These are phyloP conservation scores for Pogonocherus hispidulus DNA, from an alignment of 2,888 invertebrate genomes.

Conservation along the genomic window DNA sequence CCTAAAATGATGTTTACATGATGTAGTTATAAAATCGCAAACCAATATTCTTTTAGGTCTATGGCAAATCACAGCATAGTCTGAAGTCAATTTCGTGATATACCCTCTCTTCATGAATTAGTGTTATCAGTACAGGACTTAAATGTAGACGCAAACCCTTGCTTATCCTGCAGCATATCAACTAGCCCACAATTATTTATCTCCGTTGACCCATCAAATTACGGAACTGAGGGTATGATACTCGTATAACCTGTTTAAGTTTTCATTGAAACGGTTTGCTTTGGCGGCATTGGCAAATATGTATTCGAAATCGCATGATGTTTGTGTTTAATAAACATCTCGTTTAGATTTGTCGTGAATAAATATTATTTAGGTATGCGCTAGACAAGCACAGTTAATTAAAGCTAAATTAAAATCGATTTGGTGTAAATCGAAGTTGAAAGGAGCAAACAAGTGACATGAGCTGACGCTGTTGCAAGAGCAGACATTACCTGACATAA, in stretches of 20 bases:
- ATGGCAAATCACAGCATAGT: no score
- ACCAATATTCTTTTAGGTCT: no score
- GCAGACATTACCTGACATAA: no score
- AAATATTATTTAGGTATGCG: background rate
- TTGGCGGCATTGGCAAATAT: background rate
- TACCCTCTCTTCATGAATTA: background rate
- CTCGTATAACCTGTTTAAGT: background rate
- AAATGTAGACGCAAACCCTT: slow-evolving; percentile 2
- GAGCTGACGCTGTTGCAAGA: no score
- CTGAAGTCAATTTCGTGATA: background rate
- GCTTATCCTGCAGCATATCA: background rate
- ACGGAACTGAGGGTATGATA: background rate
- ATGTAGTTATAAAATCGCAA: no score
- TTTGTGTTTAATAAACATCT: background rate
- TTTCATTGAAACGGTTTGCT: background rate
- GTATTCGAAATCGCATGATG: background rate
- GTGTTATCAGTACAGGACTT: background rate
- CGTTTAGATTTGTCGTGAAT: background rate
- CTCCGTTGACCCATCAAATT: background rate
- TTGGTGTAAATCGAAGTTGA: no score
- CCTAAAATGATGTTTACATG: no score
- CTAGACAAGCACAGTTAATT: background rate
- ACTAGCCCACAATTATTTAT: background rate
- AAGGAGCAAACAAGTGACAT: no score
- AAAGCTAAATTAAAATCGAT: no score